These are phyloP conservation scores for Pterostichus madidus DNA, from an alignment of 2,888 invertebrate species.

Conservation along the genomic window DNA sequence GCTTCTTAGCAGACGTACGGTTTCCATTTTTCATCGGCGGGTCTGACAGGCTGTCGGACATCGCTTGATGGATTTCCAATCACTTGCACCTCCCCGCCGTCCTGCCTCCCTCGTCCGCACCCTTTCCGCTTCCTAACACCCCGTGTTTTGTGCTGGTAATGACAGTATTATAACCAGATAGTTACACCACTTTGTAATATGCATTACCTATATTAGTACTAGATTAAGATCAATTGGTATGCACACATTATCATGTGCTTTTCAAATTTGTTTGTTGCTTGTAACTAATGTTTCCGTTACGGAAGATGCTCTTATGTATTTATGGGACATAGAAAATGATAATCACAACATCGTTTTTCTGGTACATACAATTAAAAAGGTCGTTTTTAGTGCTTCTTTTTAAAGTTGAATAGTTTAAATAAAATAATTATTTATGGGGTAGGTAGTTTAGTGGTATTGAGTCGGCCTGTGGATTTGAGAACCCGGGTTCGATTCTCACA, in stretches of 20 bases:
- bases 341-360: too few relatives aligned
- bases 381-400: too few relatives aligned
- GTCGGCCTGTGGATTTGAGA: too few relatives aligned
- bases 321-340: too few relatives aligned
- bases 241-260: neutral
- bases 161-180: slow-evolving; percentile 56
- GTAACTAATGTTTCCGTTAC: too few relatives aligned
- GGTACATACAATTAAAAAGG: too few relatives aligned
- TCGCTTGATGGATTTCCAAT: slow-evolving; percentile 75
- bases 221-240: slow-evolving; percentile 42
- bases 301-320: too few relatives aligned
- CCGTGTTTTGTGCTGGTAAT: slow-evolving; percentile 37
- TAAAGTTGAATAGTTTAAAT: too few relatives aligned
- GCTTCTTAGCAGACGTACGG: slow-evolving; percentile 55
- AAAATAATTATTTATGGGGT: too few relatives aligned
- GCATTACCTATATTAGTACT: slow-evolving; percentile 3
- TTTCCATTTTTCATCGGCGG: slow-evolving; percentile 73
- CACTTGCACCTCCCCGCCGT: slow-evolving; percentile 70
- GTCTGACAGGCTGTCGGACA: slow-evolving; percentile 73
- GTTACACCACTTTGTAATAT: slow-evolving; percentile 29
- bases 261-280: too few relatives aligned
- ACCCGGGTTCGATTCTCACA: too few relatives aligned
- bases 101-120: slow-evolving; percentile 16
- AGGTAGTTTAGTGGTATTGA: too few relatives aligned
- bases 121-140: slow-evolving; percentile 34